Conservation (phyloP, 2,113 vertebrate genomes). For the Elephantulus edwardii region DNA sequence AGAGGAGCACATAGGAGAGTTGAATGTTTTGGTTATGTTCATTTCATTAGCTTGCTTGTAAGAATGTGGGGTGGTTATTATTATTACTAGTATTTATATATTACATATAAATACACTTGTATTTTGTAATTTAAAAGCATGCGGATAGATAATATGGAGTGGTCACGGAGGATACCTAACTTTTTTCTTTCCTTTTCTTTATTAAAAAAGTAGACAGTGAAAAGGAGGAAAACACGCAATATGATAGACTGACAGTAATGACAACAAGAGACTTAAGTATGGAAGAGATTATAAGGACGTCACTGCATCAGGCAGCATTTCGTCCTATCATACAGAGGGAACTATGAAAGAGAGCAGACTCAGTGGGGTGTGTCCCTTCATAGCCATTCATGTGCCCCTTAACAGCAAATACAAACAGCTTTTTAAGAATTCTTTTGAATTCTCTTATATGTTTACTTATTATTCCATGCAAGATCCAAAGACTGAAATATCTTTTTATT, state of each 20-base stretch:
- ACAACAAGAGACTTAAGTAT: too few relatives aligned
- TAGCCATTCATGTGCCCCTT: not conserved
- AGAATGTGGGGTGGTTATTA: not conserved
- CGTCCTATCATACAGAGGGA: too few relatives aligned
- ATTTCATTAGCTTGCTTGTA: not conserved
- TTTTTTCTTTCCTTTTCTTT: too few relatives aligned
- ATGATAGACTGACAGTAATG: too few relatives aligned
- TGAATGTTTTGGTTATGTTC: not conserved
- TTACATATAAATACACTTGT: not conserved
- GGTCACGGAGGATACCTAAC: not conserved
- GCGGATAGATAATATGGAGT: not conserved
- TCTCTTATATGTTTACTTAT: not conserved
- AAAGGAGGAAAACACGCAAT: too few relatives aligned
- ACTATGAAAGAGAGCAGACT: too few relatives aligned
- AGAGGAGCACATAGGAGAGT: not conserved
- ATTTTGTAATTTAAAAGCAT: constrained; percentile 11
- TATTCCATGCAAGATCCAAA: not conserved
- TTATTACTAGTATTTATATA: not conserved
- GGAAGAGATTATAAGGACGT: too few relatives aligned
- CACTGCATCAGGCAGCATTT: too few relatives aligned
- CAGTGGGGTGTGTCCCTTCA: too few relatives aligned
- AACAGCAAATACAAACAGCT: not conserved
- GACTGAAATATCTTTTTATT: not conserved
- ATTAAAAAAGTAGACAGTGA: too few relatives aligned
- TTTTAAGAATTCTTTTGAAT: not conserved